phyloP scores from a whole-genome alignment of 2,113 vertebrate genomes.

The Boleophthalmus pectinirostris region DNA sequence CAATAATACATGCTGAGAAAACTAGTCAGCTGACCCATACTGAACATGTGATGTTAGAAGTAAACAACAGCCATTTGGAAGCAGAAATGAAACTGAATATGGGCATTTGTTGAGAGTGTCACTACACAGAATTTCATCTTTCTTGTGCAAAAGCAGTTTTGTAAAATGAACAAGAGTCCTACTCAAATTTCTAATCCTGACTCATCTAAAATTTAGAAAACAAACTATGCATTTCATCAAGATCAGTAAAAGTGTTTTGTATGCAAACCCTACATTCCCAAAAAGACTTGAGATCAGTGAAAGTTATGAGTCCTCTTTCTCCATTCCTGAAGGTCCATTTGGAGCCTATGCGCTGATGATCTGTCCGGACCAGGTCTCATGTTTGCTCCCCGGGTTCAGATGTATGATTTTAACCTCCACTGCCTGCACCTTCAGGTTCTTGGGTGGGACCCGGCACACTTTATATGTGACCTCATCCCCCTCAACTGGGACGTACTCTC shows the following conservation, averaged over 20 bases:
- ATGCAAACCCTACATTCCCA: constrained; percentile 25
- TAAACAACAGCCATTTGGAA: constrained; percentile 23
- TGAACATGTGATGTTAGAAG: constrained; percentile 33
- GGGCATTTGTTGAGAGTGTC: neutral
- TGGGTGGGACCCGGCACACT: constrained; percentile 93
- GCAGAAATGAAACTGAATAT: constrained; percentile 41
- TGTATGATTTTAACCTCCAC: constrained; percentile 98
- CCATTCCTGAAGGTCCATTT: neutral
- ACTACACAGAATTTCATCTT: neutral
- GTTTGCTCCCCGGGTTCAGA: constrained; percentile 90
- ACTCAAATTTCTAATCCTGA: neutral
- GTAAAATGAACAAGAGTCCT: neutral
- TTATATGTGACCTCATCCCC: constrained; percentile 97
- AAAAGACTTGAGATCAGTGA: constrained; percentile 22
- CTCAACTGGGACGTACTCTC: constrained; percentile 94
- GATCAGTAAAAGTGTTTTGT: constrained; percentile 18
- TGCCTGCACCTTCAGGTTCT: constrained; percentile 97
- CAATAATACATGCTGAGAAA: constrained; percentile 1
- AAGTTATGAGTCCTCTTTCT: constrained; percentile 22
- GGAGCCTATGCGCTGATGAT: constrained; percentile 88
- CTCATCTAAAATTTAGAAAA: neutral
- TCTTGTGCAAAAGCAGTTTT: neutral
- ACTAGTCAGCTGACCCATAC: constrained; percentile 24
- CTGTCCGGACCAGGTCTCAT: constrained; percentile 98
- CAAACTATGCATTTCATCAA: neutral